These are phyloP conservation scores for Hoplostethus mediterraneus DNA, from an alignment of 2,797 vertebrate species.

Conservation along the genomic window DNA sequence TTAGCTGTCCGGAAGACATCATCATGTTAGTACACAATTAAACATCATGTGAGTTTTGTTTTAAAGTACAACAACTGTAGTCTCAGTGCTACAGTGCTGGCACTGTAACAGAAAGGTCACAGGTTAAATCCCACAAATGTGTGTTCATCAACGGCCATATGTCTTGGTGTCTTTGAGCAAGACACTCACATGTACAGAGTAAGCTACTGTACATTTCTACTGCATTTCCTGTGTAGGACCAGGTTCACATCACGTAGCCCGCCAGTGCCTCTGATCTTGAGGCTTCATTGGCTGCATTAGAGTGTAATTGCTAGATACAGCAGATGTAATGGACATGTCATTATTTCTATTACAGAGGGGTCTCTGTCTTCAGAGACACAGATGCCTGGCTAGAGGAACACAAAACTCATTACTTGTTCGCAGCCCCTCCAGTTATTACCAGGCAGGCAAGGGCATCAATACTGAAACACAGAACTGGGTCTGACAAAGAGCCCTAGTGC, in stretches of 20 bases:
- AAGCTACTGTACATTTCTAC: no score
- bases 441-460: constrained; percentile 34
- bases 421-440: constrained; percentile 56
- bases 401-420: constrained; percentile 33
- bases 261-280: constrained; percentile 2
- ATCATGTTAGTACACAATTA: background rate
- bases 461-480: constrained; percentile 25
- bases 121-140: no score
- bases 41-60: constrained; percentile 19
- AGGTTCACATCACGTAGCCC: constrained; percentile 6
- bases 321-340: constrained; percentile 44
- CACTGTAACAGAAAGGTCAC: no score
- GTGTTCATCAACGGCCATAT: no score
- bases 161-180: no score
- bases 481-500: constrained; percentile 31
- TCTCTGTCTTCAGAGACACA: constrained; percentile 33
- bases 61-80: constrained; percentile 15
- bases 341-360: constrained; percentile 39
- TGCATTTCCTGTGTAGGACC: background rate
- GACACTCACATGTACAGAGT: no score
- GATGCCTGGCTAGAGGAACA: constrained; percentile 22
- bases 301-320: constrained; percentile 34
- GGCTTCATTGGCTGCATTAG: constrained; percentile 45
- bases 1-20: background rate
- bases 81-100: no score